phyloP scores from a whole-genome alignment of 2,113 vertebrate genomes.

The Trematocara marginatum region DNA sequence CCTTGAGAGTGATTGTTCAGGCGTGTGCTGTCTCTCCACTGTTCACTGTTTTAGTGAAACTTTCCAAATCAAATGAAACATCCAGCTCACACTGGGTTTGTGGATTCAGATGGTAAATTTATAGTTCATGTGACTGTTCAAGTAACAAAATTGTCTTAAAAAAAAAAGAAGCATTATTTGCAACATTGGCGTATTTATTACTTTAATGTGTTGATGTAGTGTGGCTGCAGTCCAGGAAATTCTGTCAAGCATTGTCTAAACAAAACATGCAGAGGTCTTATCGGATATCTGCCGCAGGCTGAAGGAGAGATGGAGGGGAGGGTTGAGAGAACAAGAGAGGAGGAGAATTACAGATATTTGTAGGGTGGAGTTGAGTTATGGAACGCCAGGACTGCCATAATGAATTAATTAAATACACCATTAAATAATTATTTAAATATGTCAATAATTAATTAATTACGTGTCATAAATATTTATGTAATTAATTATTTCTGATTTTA shows the following conservation, averaged over 20 bases:
- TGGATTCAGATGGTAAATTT: background rate
- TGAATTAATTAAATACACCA: no score
- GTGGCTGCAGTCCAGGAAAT: background rate
- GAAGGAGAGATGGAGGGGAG: background rate
- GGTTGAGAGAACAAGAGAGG: background rate
- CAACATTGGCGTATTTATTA: background rate
- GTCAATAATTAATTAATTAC: no score
- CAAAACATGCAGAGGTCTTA: background rate
- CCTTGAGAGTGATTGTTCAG: background rate
- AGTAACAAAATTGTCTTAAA: background rate
- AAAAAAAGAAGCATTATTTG: background rate
- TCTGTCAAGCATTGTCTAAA: background rate
- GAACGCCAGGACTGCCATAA: no score
- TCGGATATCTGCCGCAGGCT: background rate
- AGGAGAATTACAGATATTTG: conserved; percentile 7
- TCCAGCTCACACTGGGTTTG: background rate
- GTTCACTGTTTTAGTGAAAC: background rate
- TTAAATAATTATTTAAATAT: no score
- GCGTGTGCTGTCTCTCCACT: background rate
- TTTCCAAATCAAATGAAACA: background rate
- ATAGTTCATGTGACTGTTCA: background rate
- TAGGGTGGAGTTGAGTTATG: background rate
- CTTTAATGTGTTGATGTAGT: background rate
- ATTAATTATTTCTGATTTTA: no score
- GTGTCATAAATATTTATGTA: no score